Percentiles rank a stretch among this genome's conserved stretches.
Conservation (phyloP, 2,113 vertebrate species). For the Cisticola juncidis region DNA sequence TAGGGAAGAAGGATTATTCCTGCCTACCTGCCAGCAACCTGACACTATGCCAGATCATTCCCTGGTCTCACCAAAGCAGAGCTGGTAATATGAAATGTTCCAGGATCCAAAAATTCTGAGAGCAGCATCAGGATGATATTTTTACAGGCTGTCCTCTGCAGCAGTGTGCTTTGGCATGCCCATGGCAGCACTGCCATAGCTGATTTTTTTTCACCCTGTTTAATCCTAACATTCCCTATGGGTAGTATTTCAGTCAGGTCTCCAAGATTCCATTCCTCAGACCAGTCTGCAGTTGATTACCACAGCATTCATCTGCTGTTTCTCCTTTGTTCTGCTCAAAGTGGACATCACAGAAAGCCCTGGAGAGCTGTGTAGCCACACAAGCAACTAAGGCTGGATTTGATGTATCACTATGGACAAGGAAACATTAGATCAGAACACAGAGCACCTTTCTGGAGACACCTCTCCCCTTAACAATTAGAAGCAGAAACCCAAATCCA, state of each 20-base stretch:
- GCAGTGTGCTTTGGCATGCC: background rate
- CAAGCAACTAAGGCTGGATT: background rate
- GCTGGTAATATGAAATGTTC: background rate
- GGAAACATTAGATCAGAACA: background rate
- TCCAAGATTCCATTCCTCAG: background rate
- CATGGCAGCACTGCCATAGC: background rate
- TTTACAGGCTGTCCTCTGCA: background rate
- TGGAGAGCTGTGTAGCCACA: background rate
- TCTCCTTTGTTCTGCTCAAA: background rate
- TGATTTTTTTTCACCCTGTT: background rate
- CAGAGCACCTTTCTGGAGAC: background rate
- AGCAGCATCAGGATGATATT: background rate
- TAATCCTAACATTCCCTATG: background rate
- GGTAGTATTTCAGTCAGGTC: background rate
- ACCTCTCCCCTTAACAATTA: background rate
- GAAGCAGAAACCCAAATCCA: background rate
- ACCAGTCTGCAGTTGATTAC: background rate
- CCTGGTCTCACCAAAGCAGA: background rate
- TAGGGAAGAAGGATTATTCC: background rate
- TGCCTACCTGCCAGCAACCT: background rate
- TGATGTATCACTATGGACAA: background rate
- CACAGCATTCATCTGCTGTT: background rate
- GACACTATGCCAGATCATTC: background rate
- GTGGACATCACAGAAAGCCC: background rate
- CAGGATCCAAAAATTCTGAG: background rate